Percentiles rank a stretch among this genome's conserved stretches.
These are phyloP conservation scores for Macrochelys suwanniensis DNA, from an alignment of 2,797 vertebrate genomes.

Conservation along the genomic window DNA sequence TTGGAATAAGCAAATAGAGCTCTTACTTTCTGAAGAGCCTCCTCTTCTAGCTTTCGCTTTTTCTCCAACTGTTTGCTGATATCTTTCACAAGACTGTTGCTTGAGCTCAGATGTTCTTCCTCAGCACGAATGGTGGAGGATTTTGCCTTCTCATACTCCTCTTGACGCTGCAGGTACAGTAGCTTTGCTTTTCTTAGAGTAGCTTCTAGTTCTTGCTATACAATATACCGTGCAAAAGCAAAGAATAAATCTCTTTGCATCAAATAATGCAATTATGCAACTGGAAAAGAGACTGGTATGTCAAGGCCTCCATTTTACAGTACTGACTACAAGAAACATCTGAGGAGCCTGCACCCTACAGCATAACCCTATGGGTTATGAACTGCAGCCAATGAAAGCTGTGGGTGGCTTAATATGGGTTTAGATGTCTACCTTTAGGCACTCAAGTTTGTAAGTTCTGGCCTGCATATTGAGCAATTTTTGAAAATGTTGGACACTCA, in stretches of 20 bases:
- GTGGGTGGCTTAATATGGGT: background rate
- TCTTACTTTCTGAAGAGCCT: constrained; percentile 93
- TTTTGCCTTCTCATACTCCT: constrained; percentile 96
- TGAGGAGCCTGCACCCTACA: background rate
- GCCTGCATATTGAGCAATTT: background rate
- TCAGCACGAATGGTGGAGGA: constrained; percentile 91
- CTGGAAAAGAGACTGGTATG: background rate
- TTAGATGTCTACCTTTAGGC: background rate
- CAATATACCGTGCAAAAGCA: background rate
- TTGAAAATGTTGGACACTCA: background rate
- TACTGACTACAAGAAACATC: background rate
- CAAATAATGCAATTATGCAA: background rate
- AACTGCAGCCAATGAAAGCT: background rate
- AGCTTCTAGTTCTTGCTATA: constrained; percentile 92
- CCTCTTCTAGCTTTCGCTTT: constrained; percentile 93
- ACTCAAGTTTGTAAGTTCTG: background rate
- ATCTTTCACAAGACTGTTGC: constrained; percentile 82
- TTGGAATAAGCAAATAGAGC: constrained; percentile 4
- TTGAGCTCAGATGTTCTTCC: constrained; percentile 88
- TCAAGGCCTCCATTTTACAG: background rate
- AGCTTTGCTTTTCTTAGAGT: constrained; percentile 92
- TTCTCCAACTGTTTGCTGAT: constrained; percentile 91
- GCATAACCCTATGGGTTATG: background rate
- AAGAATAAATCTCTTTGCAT: background rate
- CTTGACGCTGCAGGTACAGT: constrained; percentile 91